Conservation (phyloP, 2,113 vertebrate species). For the Proterorhinus semilunaris region DNA sequence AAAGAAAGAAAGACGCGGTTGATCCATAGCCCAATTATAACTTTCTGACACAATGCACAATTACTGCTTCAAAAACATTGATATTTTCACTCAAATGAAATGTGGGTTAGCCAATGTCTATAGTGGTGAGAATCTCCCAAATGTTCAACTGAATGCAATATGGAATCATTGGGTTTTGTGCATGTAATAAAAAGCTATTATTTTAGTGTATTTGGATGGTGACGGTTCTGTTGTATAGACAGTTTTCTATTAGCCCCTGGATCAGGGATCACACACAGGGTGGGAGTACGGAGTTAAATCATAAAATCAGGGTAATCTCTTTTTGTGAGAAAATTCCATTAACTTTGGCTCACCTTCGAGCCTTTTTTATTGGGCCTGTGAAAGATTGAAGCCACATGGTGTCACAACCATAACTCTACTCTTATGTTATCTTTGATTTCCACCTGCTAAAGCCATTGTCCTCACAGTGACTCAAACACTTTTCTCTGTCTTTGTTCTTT, state of each 20-base stretch:
- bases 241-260: conserved; percentile 70
- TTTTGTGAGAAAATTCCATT: conserved; percentile 74
- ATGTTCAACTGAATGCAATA: conserved; percentile 66
- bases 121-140: conserved; percentile 63
- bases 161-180: conserved; percentile 72
- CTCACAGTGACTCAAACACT: conserved; percentile 44
- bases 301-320: conserved; percentile 69
- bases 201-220: conserved; percentile 73
- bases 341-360: conserved; percentile 70
- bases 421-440: conserved; percentile 70
- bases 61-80: conserved; percentile 40
- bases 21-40: conserved; percentile 7
- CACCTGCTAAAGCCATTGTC: conserved; percentile 73
- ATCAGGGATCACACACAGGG: conserved; percentile 64
- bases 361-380: conserved; percentile 67
- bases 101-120: conserved; percentile 58
- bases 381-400: conserved; percentile 75
- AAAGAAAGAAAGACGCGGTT: no score
- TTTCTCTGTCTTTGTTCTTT: conserved; percentile 50
- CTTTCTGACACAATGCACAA: conserved; percentile 33
- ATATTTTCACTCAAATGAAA: conserved; percentile 50
- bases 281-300: conserved; percentile 64
- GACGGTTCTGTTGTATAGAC: conserved; percentile 63
- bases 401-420: conserved; percentile 62
- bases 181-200: conserved; percentile 74